Base-by-base conservation (phyloP, 1,140 invertebrate species). In the Zaprionus ornatus region DNA sequence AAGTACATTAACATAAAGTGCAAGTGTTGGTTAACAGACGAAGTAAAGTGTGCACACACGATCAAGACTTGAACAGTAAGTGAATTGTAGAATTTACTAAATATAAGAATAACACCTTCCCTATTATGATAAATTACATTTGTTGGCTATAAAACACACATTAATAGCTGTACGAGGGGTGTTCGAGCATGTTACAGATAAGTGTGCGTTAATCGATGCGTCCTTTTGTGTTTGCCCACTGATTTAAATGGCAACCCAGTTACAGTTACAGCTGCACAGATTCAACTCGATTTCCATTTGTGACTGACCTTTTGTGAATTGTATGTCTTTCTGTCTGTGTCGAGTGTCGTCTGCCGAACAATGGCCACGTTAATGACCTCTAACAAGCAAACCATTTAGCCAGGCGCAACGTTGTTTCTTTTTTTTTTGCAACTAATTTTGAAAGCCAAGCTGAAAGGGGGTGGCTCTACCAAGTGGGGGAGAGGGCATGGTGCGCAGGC, bases 371-470 rank as follows among this genome's bases (percentile, higher is more conserved):
- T 90, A 90, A 90, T 90, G 85, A 90, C 85, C 85, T 90, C 70
- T 90, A 90, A 90, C 86, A 90, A 90, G 85, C 87, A 81, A 85
- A 74, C 85, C 80, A 90, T 86, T 87, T 66, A 79, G 64, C 48
- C 61, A 64, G 42, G 54, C 32, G 56, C 67, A 59, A 65, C 73
- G 61, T 75, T n/a, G 15, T 42, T n/a, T 40, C 2, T 40, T 40
- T 40, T 40, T 40, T 40, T 86, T 80, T 69, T 79, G 72, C 71
- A 69, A 82, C 83, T 87, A 82, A 86, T 77, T 86, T 87, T 65
- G 48, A 64, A 74, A 65, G 65, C 55, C 21, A 15, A 19, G 15
- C 48, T 23, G 23, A 13, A 35, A 21, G 35, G 17, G 48, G 35
- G 15, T 27, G 23, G 6, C 3, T 50, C 15, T 40, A 1, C 13